Base-by-base conservation (phyloP, 1,140 invertebrate species). In the Charaxes varanes region DNA sequence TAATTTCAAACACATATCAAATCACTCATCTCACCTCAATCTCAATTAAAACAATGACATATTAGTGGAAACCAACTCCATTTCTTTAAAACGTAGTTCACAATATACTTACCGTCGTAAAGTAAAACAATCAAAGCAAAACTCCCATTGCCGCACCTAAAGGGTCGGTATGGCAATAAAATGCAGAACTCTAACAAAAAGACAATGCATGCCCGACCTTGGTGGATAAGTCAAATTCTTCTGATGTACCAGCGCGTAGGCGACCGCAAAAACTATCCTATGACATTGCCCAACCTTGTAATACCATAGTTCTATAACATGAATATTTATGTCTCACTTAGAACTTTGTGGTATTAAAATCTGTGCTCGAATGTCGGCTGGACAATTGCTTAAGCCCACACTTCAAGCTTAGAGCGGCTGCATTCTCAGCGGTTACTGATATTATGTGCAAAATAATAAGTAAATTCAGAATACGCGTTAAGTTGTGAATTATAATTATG, bases 181-280 rank as follows among this genome's bases (percentile, higher is more conserved):
- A 63, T 48, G 52, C 55, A 32, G 28, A 38, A 35, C 55, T 51
- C 35, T 56, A 62, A 54, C 54, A 65, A 73, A 77, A 76, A 73
- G 57, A 76, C 74, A 71, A 74, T 82, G 67, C 73, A 77, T 40
- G 38, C 17, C 11, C 55, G 67, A 78, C 78, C 78, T 82, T 79
- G 70, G 51, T 24, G 40, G 56, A 62, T 70, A 76, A 79, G 72
- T 74, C 72, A 70, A 79, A 79, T 77, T 69, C 74, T 77, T 77
- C 59, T 47, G 69, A 80, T 73, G 64, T 62, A 64, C 58, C 42
- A 53, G 37, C 42, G 69, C 55, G 78, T 82, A 68, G 78, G 78
- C 66, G 72, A 66, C 45, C 62, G 71, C 78, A 82, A 82, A 82
- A 82, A 82, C 74, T 82, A 64, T 82, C 74, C 71, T 79, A 79